Conservation (phyloP, 2,113 vertebrate species). For the Tragelaphus scriptus region DNA sequence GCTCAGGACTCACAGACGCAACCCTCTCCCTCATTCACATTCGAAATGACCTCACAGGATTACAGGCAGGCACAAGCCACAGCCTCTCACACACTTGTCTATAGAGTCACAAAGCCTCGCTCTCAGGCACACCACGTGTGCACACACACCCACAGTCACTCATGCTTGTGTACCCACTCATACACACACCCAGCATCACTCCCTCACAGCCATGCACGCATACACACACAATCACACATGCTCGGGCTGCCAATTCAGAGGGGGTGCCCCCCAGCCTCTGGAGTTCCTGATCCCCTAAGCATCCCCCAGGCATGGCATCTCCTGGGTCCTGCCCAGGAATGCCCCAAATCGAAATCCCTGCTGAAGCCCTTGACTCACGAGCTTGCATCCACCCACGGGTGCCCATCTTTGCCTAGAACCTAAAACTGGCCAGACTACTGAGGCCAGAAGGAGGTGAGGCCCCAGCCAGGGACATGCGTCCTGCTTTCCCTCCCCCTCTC, state of each 20-base stretch:
- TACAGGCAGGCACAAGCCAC: background rate
- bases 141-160: no score
- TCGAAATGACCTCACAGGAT: background rate
- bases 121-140: accelerated
- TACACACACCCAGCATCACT: background rate
- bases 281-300: background rate
- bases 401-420: background rate
- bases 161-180: background rate
- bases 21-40: background rate
- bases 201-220: background rate
- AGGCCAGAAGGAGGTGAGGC: background rate
- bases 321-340: background rate
- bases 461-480: no score
- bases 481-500: background rate
- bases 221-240: background rate
- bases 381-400: background rate
- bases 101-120: no score
- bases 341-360: background rate
- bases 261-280: background rate
- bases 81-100: background rate
- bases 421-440: background rate
- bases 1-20: background rate
- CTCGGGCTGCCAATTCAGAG: background rate
- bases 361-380: background rate
- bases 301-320: background rate